Base-by-base conservation (phyloP, 2,113 vertebrate species). In the Cairina moschata region DNA sequence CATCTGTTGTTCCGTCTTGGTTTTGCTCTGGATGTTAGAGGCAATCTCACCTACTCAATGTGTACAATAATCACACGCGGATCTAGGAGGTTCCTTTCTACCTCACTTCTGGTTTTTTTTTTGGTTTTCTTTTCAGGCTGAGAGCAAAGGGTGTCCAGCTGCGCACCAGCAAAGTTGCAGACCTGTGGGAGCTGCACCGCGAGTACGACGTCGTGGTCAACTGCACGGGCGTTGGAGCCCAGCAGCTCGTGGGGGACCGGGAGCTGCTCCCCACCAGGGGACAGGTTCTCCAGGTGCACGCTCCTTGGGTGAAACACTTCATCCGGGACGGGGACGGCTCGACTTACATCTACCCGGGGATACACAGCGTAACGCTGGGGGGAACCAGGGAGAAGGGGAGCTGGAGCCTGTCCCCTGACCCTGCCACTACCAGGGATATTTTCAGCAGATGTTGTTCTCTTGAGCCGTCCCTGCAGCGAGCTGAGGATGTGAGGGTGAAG, bases 221-320 rank as follows among this genome's bases (percentile, higher is more conserved):
- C 97, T 99, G 99, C 21, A 59, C 98, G 0, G 99, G 99, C 66
- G 96, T 99, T 18, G 99, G 99, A 66, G 98, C 99, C 88, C 98
- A 59, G 34, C 59, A 86, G 25, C 96, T 99, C 40, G 96, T 92
- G 32, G 97, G 97, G 25, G 99, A 99, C 60, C 0, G 69, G 22
- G 3, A 92, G 26, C 56, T 99, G 14, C 92, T 98, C 76, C 98
- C 99, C 0, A 50, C 98, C 34, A 98, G 98, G 83, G 99, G 99
- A 9, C 99, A 99, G 94, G 97, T 99, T 13, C 98, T 99, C 34
- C 97, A 98, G 89, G 97, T 98, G 67, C 97, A 98, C 3, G 99
- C 99, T 31, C 99, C 99, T 22, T 99, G 99, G 99, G 88, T 99
- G 86, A 98, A 98, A 80, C 98, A 99, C 88, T 99, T 99, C 88